Conservation (phyloP, 2,888 invertebrate species). For the Diaprepes abbreviatus region DNA sequence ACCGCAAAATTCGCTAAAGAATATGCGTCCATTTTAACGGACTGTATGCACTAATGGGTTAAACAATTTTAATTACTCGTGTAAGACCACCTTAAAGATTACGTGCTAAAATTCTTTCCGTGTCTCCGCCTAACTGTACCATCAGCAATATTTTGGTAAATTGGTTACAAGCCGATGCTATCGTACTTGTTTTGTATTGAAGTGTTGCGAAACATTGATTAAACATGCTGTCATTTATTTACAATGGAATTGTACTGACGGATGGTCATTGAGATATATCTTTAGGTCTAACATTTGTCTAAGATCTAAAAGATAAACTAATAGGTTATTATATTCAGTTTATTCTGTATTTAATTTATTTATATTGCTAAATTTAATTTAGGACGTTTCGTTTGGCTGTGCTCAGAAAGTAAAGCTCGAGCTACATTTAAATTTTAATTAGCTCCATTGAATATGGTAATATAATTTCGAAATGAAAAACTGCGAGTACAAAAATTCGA, state of each 20-base stretch:
- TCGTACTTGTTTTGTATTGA: conserved; percentile 21
- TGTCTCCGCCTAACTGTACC: conserved; percentile 22
- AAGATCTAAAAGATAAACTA: neutral
- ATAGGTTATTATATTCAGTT: neutral
- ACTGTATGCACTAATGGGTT: neutral
- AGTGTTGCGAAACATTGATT: conserved; percentile 33
- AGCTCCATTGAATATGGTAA: too few relatives aligned
- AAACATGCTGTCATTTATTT: conserved; percentile 31
- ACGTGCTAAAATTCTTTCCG: conserved; percentile 1
- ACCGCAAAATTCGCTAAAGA: too few relatives aligned
- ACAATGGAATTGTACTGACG: conserved; percentile 27
- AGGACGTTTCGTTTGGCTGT: too few relatives aligned
- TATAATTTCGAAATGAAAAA: too few relatives aligned
- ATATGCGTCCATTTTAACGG: too few relatives aligned
- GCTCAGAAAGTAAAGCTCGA: too few relatives aligned
- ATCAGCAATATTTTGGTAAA: conserved; percentile 10
- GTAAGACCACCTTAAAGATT: neutral
- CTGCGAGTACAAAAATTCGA: too few relatives aligned
- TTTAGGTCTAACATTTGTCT: neutral
- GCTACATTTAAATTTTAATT: too few relatives aligned
- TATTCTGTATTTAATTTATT: too few relatives aligned
- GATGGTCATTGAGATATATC: neutral
- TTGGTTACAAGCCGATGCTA: conserved; percentile 21
- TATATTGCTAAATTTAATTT: too few relatives aligned
- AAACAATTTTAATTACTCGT: too few relatives aligned